phyloP scores from a whole-genome alignment of 1,140 invertebrate species.

The Aphelenchoides besseyi region DNA sequence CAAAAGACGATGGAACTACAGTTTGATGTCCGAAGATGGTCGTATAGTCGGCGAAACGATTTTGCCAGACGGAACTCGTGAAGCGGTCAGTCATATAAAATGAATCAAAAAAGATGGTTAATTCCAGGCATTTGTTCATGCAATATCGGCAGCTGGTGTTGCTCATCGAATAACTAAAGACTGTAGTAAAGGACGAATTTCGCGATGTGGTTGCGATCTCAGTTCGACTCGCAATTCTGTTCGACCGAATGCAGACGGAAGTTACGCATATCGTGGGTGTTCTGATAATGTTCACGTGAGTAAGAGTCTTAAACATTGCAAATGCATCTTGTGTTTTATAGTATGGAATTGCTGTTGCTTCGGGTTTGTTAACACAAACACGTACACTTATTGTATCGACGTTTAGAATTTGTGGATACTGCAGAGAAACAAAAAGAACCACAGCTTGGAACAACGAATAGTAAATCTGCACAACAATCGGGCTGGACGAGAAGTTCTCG shows the following conservation, averaged over 20 bases:
- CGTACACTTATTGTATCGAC: too few species aligned
- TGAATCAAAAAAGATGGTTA: too few species aligned
- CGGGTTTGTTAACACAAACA: neutral
- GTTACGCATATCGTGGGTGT: slow-evolving; percentile 46
- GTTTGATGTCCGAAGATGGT: slow-evolving; percentile 42
- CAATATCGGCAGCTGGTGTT: slow-evolving; percentile 63
- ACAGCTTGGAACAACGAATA: slow-evolving; percentile 65
- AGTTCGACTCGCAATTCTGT: slow-evolving; percentile 18
- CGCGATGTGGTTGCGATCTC: slow-evolving; percentile 65
- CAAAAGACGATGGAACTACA: slow-evolving; percentile 53
- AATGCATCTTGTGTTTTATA: too few species aligned
- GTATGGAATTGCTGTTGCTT: slow-evolving; percentile 31
- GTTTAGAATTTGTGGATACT: slow-evolving; percentile 69
- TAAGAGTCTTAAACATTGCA: too few species aligned
- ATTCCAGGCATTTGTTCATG: slow-evolving; percentile 35
- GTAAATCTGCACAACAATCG: slow-evolving; percentile 73
- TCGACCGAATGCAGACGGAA: slow-evolving; percentile 20
- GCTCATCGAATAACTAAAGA: slow-evolving; percentile 67
- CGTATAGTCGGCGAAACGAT: slow-evolving; percentile 47
- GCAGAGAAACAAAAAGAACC: slow-evolving; percentile 61
- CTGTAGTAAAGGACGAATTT: slow-evolving; percentile 66
- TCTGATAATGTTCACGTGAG: slow-evolving; percentile 70
- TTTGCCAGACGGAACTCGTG: slow-evolving; percentile 65
- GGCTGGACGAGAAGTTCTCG: slow-evolving; percentile 68
- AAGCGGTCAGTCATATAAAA: too few species aligned